phyloP scores from a whole-genome alignment of 2,113 vertebrate genomes.

The Tursiops truncatus region DNA sequence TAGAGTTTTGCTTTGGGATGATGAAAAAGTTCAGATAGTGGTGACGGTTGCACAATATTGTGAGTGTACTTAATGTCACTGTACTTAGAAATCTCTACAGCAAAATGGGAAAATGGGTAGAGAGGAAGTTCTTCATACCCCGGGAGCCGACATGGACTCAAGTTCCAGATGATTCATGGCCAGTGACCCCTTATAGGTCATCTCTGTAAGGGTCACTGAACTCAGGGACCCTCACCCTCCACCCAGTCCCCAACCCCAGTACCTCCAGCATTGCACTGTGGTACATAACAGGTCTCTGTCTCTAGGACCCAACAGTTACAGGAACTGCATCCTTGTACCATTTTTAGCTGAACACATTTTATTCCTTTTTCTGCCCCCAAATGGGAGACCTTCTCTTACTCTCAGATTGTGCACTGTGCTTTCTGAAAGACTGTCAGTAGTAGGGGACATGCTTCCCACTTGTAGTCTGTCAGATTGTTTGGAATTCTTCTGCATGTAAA shows the following conservation, averaged over 20 bases:
- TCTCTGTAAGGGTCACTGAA: not conserved
- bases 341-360: constrained; percentile 41
- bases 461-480: not conserved
- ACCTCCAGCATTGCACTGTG: not conserved
- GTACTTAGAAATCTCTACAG: not conserved
- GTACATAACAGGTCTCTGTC: not conserved
- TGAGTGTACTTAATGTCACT: not conserved
- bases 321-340: not conserved
- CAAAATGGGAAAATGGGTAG: not conserved
- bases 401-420: not conserved
- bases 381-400: not conserved
- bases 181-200: not conserved
- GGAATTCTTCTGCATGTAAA: not conserved
- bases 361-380: not conserved
- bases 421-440: constrained; percentile 13
- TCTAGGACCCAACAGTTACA: not conserved
- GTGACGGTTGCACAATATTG: not conserved
- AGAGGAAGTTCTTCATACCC: not conserved
- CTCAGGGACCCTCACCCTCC: not conserved
- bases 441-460: not conserved
- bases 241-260: not conserved
- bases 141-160: not conserved
- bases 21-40: not conserved
- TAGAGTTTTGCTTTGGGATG: not conserved
- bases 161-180: not conserved